These are phyloP conservation scores for Brachylomia viminalis DNA, from an alignment of 2,888 invertebrate species.

Conservation along the genomic window DNA sequence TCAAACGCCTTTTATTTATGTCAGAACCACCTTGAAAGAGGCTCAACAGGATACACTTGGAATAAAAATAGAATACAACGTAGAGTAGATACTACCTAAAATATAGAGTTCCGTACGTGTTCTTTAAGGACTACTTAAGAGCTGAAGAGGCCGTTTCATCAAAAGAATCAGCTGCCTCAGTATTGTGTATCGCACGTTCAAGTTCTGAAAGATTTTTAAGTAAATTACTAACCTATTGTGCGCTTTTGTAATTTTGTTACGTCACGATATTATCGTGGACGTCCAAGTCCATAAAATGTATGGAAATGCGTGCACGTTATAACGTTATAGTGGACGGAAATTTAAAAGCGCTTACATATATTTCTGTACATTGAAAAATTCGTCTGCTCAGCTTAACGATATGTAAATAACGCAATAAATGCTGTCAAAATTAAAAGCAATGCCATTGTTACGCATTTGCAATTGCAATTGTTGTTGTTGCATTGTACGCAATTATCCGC, in stretches of 20 bases:
- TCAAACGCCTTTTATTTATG: not conserved
- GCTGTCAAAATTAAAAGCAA: not conserved
- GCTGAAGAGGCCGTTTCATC: not conserved
- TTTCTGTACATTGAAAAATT: not conserved
- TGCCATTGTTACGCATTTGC: too few species aligned
- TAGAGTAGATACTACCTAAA: not conserved
- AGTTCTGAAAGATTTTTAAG: not conserved
- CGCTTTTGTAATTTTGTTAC: too few species aligned
- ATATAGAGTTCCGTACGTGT: conserved; percentile 26
- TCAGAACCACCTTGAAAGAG: not conserved
- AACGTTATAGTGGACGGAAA: too few species aligned
- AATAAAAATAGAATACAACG: conserved; percentile 19
- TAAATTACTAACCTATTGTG: not conserved
- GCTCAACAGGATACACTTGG: not conserved
- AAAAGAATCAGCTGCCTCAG: not conserved
- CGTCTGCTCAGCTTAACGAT: not conserved
- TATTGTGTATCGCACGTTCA: not conserved
- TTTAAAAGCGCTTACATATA: too few species aligned
- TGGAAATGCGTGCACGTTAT: too few species aligned
- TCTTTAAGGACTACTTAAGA: not conserved
- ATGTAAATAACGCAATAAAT: not conserved
- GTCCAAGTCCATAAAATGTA: too few species aligned
- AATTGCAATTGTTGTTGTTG: too few species aligned
- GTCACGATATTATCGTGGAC: too few species aligned
- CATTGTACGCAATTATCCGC: not conserved